Evolutionary conservation across 2,888 invertebrate species (phyloP).

Genomic region (Scrobipalpa atriplicella): DNA sequence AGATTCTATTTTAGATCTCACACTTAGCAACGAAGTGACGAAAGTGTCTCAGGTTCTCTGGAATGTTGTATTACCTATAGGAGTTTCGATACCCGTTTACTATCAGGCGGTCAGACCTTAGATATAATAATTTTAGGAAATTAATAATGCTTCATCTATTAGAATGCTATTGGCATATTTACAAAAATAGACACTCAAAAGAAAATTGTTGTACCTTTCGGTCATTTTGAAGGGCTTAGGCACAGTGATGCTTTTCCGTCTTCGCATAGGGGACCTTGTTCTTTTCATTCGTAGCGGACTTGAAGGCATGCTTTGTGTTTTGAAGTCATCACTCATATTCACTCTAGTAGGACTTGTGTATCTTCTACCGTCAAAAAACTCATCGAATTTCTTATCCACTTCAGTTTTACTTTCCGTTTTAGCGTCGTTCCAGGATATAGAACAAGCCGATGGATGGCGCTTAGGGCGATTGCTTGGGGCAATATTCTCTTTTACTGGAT

Average conservation of each 20-base stretch:
- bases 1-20: no score
- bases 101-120: no score
- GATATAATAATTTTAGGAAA: no score
- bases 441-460: conserved; percentile 73
- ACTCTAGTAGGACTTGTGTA: conserved; percentile 41
- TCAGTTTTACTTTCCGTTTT: conserved; percentile 62
- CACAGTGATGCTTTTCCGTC: conserved; percentile 77
- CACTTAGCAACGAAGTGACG: no score
- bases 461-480: conserved; percentile 58
- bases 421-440: conserved; percentile 75
- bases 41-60: no score
- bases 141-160: no score
- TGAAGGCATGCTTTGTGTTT: conserved; percentile 82
- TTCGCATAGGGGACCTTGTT: conserved; percentile 53
- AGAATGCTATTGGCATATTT: no score
- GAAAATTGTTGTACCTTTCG: conserved; percentile 75
- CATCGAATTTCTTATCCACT: conserved; percentile 67
- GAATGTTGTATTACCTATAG: no score
- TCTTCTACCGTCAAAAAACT: conserved; percentile 63
- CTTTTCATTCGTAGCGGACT: conserved; percentile 76
- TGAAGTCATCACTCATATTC: conserved; percentile 58
- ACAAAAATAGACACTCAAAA: no score
- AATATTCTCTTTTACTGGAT: conserved; percentile 46
- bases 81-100: no score
- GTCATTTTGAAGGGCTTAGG: conserved; percentile 88